Percentiles rank a stretch among this genome's conserved stretches.
Evolutionary conservation across 2,888 invertebrate species (phyloP).

Genomic region (Formica aserva): DNA sequence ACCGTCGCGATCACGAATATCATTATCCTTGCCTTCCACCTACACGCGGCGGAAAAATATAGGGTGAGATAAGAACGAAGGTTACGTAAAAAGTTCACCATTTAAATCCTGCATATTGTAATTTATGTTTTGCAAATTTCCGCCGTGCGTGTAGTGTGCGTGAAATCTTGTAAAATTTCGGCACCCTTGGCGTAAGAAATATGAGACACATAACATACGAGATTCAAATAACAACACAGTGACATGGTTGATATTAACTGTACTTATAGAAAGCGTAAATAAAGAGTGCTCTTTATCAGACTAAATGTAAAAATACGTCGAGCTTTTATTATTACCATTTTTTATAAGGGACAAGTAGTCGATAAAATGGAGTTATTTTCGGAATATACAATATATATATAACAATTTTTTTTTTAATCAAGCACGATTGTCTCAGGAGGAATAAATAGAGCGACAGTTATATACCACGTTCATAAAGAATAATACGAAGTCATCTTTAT

Average conservation of each 20-base stretch:
- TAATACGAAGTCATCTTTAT: conserved; percentile 30
- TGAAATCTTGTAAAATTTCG: not conserved
- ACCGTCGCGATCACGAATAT: conserved; percentile 30
- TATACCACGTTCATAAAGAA: not conserved
- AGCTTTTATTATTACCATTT: not conserved
- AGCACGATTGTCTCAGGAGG: not conserved
- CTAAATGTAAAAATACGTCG: not conserved
- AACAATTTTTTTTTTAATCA: conserved; percentile 10
- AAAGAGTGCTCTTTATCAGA: not conserved
- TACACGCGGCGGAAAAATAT: conserved; percentile 18
- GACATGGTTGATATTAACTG: not conserved
- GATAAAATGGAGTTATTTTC: not conserved
- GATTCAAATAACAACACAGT: not conserved
- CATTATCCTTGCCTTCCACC: not conserved
- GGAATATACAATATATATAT: not conserved
- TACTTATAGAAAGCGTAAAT: not conserved
- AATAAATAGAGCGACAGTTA: conserved; percentile 39
- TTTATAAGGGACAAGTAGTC: not conserved
- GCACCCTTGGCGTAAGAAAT: not conserved
- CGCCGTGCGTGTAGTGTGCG: not conserved
- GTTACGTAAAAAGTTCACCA: conserved; percentile 9
- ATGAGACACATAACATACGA: not conserved
- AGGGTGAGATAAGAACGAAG: conserved; percentile 10
- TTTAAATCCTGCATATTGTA: conserved; percentile 19
- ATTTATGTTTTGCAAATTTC: conserved; percentile 8